Conservation (phyloP, 30 jellyfish, hydroid and myxozoan genomes). For the Hydra vulgaris region DNA sequence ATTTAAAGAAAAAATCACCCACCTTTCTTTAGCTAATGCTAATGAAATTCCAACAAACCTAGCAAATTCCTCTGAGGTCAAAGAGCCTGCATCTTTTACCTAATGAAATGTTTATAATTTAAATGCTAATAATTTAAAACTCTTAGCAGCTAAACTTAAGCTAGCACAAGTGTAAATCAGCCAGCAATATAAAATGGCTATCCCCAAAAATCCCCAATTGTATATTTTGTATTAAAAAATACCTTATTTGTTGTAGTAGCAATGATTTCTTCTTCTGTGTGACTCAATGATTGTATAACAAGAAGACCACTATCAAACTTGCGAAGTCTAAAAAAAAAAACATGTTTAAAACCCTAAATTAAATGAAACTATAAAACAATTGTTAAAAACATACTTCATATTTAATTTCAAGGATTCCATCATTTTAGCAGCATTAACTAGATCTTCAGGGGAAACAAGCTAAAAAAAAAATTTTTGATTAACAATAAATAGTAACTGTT, state of each 20-base stretch:
- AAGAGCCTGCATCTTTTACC: constrained; percentile 50
- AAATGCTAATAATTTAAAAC: too few relatives aligned
- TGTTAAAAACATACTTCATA: constrained; percentile 23
- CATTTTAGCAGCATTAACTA: constrained; percentile 66
- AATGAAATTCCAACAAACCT: constrained; percentile 41
- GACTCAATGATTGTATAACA: constrained; percentile 64
- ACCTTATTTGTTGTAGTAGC: constrained; percentile 56
- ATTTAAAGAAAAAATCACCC: too few relatives aligned
- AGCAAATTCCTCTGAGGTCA: constrained; percentile 76
- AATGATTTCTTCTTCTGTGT: constrained; percentile 59
- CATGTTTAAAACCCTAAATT: too few relatives aligned
- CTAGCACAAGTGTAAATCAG: too few relatives aligned
- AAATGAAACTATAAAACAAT: too few relatives aligned
- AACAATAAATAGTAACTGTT: too few relatives aligned
- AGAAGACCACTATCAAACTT: constrained; percentile 91
- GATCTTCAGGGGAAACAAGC: constrained; percentile 88
- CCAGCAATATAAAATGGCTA: too few relatives aligned
- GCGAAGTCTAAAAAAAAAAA: constrained; percentile 38
- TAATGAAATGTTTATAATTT: too few relatives aligned
- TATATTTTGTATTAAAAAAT: background rate
- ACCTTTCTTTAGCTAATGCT: constrained; percentile 91
- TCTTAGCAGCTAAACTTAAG: too few relatives aligned
- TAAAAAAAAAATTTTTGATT: constrained; percentile 3
- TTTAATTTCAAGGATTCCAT: constrained; percentile 41
- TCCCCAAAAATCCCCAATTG: too few relatives aligned